Base-by-base conservation (phyloP, 2,797 vertebrate species). In the Bovichtus diacanthus region DNA sequence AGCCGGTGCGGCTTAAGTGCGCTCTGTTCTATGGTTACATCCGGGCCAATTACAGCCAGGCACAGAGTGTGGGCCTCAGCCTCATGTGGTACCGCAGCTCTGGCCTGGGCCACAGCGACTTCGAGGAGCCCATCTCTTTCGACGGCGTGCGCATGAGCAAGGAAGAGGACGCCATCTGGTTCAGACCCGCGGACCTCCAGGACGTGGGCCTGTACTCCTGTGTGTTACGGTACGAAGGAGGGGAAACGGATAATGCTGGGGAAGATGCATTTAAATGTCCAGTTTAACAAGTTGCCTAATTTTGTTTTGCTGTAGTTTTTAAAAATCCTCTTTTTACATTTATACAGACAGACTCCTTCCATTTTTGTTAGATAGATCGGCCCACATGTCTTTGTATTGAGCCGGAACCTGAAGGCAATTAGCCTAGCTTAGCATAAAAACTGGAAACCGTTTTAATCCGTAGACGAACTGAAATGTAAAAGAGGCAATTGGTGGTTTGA, bases 61-160 rank as follows among this genome's bases (percentile, higher is more conserved):
- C 97, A 16, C 98, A 99, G 95, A 98, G 98, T 73, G 96, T 97
- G 90, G 98, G 98, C 86, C 97, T 99, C 86, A 99, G 98, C 93
- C 95, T 99, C 90, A 99, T 99, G 98, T 99, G 98, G 98, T 99
- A 99, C 93, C 98, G 97, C 94, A 99, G 98, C 92, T 97, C 97
- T 34, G 97, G 98, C 75, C 91, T 93, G 21, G 94, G 94, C 55
- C 97, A 98, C 38, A 97, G 97, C 71, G 98, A 96, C 89, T 96
- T 99, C 82, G 98, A 99, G 91, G 98, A 99, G 83, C 98, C 98
- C 76, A 99, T 99, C 89, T 96, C 98, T 66, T 99, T 99, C 76
- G 98, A 99, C 69, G 98, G 98, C 72, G 93, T 95, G 56, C 96
- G 96, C 85, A 99, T 99, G 97, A 99, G 97, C 95, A 99, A 99